phyloP scores from a whole-genome alignment of 2,113 vertebrate species.

The Coregonus clupeaformis region DNA sequence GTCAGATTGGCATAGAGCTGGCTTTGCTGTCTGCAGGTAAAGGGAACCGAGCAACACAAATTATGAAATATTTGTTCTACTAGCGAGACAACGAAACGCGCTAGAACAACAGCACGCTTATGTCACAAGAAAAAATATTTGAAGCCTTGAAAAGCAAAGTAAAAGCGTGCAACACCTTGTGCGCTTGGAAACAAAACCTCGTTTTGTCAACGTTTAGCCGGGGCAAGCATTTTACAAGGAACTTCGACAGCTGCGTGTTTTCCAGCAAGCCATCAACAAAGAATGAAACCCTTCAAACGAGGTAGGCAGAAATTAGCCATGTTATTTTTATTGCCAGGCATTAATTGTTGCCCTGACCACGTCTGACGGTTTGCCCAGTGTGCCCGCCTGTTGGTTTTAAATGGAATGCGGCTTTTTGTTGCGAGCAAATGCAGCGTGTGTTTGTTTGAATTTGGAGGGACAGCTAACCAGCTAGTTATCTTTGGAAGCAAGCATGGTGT shows the following conservation, averaged over 20 bases:
- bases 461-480: slow-evolving; percentile 71
- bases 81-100: slow-evolving; percentile 1
- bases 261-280: slow-evolving; percentile 67
- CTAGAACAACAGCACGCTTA: slow-evolving; percentile 30
- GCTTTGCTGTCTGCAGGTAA: slow-evolving; percentile 72
- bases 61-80: slow-evolving; percentile 43
- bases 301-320: slow-evolving; percentile 54
- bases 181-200: slow-evolving; percentile 27
- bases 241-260: slow-evolving; percentile 72
- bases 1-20: slow-evolving; percentile 67
- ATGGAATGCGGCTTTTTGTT: slow-evolving; percentile 60
- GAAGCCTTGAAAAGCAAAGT: neutral
- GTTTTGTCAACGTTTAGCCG: slow-evolving; percentile 54
- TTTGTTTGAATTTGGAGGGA: slow-evolving; percentile 70
- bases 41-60: slow-evolving; percentile 50
- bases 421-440: slow-evolving; percentile 62
- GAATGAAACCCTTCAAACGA: slow-evolving; percentile 80
- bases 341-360: neutral
- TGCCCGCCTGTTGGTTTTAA: slow-evolving; percentile 45
- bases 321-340: neutral
- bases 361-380: neutral
- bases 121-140: neutral
- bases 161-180: slow-evolving; percentile 31
- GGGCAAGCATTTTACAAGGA: slow-evolving; percentile 67
- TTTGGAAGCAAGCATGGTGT: slow-evolving; percentile 70